Evolutionary conservation across 2,797 vertebrate genomes (phyloP).

Genomic region (Cetoscarus ocellatus): DNA sequence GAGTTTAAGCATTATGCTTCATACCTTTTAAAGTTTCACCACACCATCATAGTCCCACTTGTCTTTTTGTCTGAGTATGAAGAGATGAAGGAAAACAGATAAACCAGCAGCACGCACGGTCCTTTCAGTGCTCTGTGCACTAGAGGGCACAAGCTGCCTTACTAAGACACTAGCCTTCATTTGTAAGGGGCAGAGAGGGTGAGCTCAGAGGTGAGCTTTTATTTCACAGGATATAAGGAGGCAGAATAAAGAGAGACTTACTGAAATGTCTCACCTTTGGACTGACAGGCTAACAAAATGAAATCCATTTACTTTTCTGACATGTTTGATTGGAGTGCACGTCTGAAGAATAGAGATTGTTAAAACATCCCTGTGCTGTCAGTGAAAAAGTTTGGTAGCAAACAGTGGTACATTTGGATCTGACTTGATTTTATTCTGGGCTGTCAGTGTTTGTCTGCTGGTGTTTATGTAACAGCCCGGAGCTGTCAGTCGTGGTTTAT

Average conservation of each 20-base stretch:
- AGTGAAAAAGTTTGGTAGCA: slow-evolving; percentile 24
- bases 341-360: not conserved
- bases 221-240: slow-evolving; percentile 12
- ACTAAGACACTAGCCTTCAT: slow-evolving; percentile 46
- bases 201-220: slow-evolving; percentile 20
- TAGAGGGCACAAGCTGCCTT: slow-evolving; percentile 87
- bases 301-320: slow-evolving; percentile 12
- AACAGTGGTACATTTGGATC: slow-evolving; percentile 13
- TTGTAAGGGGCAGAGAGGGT: slow-evolving; percentile 25
- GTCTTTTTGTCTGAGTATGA: not conserved
- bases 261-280: slow-evolving; percentile 26
- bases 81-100: too few species aligned
- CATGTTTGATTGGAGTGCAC: slow-evolving; percentile 8
- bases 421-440: slow-evolving; percentile 14
- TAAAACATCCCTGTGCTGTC: slow-evolving; percentile 5
- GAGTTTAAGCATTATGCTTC: too few species aligned
- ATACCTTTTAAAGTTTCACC: slow-evolving; percentile 1
- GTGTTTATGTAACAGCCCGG: slow-evolving; percentile 25
- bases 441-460: slow-evolving; percentile 20
- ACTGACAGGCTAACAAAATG: slow-evolving; percentile 24
- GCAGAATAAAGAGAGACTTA: slow-evolving; percentile 7
- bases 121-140: slow-evolving; percentile 74
- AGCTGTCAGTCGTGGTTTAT: slow-evolving; percentile 34
- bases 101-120: too few species aligned
- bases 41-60: not conserved